Evolutionary conservation across 2,797 vertebrate genomes (phyloP).

Genomic region (Fundulus diaphanus): DNA sequence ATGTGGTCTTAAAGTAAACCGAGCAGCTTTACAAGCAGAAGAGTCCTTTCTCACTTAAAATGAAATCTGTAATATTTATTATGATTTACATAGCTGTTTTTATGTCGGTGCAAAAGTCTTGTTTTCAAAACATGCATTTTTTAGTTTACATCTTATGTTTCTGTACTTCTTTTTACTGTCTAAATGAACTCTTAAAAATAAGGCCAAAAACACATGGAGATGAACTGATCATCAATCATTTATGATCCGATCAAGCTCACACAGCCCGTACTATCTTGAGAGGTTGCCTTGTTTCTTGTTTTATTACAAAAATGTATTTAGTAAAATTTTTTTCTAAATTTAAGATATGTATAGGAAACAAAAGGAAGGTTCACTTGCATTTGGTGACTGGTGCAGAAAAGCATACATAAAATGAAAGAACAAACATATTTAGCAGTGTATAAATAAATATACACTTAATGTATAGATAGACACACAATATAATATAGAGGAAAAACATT

Average conservation of each 20-base stretch:
- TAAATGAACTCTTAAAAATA: not conserved
- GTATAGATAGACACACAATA: not conserved
- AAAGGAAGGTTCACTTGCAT: not conserved
- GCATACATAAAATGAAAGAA: not conserved
- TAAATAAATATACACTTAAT: not conserved
- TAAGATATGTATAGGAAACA: not conserved
- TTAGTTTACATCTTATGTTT: not conserved
- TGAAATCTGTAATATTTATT: not conserved
- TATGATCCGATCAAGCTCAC: slow-evolving; percentile 4
- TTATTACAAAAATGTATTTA: not conserved
- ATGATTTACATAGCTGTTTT: not conserved
- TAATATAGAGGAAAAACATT: not conserved
- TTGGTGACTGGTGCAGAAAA: not conserved
- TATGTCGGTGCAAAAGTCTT: not conserved
- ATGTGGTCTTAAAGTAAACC: not conserved
- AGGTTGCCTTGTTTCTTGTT: not conserved
- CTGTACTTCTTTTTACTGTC: not conserved
- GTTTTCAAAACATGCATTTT: not conserved
- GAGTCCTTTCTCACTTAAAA: not conserved
- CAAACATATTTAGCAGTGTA: not conserved
- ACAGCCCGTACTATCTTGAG: not conserved
- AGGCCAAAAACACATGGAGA: not conserved
- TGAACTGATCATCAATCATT: not conserved
- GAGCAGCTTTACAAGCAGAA: slow-evolving; percentile 1
- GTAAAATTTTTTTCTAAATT: not conserved